These are phyloP conservation scores for Pachyseris speciosa DNA, from an alignment of 64 coral and sea anemone species.

Conservation along the genomic window DNA sequence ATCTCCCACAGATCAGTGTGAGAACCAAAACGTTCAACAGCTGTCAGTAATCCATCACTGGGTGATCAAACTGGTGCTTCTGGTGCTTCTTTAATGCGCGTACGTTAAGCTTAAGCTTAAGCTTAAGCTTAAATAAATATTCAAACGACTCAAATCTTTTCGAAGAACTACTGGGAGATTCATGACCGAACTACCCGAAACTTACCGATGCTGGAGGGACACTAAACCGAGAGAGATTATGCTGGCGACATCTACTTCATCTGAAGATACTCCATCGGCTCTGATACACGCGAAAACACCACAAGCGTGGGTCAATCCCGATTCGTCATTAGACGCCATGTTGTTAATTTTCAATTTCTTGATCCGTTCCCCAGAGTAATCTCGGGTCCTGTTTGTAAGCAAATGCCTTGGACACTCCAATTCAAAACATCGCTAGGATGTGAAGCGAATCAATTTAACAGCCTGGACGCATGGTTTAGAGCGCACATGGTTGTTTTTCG, in stretches of 20 bases:
- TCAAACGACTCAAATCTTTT: no score
- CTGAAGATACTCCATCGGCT: constrained; percentile 75
- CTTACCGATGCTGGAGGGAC: constrained; percentile 91
- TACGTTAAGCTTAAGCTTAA: no score
- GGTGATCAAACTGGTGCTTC: no score
- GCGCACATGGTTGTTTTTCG: neutral
- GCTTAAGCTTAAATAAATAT: no score
- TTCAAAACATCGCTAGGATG: neutral
- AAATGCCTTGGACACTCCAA: neutral
- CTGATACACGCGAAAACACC: constrained; percentile 94
- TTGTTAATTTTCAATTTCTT: constrained; percentile 1
- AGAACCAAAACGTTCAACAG: neutral
- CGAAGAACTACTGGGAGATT: no score
- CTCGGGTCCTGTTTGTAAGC: neutral
- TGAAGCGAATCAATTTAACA: neutral
- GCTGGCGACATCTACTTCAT: constrained; percentile 90
- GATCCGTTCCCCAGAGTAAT: neutral
- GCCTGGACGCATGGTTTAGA: neutral
- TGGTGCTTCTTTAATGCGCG: no score
- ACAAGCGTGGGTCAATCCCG: constrained; percentile 77
- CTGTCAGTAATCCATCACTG: no score
- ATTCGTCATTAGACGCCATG: constrained; percentile 61
- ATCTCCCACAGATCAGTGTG: neutral
- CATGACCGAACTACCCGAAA: no score
- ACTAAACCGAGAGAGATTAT: constrained; percentile 91